Percentiles rank a stretch among this genome's conserved stretches.
phyloP scores from a whole-genome alignment of 2,888 invertebrate species.

The Oxystoma pomonae region DNA sequence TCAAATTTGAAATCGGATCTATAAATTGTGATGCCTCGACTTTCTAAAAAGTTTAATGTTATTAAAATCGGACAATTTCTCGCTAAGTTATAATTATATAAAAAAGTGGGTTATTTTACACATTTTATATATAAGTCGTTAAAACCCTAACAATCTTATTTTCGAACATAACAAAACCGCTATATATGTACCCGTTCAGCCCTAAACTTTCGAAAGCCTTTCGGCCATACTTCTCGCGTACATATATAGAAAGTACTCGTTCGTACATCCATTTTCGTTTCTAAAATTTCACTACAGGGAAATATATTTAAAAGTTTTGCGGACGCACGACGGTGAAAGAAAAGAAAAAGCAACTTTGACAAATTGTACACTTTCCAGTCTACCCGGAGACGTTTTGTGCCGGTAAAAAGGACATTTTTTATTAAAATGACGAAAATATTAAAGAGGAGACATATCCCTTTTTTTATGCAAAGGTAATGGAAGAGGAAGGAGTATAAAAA shows the following conservation, averaged over 20 bases:
- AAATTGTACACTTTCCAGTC: background rate
- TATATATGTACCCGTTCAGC: no score
- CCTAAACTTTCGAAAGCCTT: background rate
- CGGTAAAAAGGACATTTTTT: background rate
- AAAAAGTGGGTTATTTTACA: no score
- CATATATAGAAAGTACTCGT: background rate
- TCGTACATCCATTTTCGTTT: background rate
- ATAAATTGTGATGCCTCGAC: no score
- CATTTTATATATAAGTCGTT: no score
- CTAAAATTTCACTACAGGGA: background rate
- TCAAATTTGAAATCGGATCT: no score
- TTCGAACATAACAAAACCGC: no score
- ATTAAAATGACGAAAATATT: background rate
- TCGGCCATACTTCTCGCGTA: background rate
- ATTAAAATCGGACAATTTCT: no score
- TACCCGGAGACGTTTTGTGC: background rate
- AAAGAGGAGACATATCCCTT: background rate
- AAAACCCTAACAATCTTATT: no score
- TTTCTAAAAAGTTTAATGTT: no score
- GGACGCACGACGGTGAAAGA: background rate
- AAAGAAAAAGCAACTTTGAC: background rate
- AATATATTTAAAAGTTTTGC: background rate
- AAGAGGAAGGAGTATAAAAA: no score
- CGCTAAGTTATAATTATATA: no score
- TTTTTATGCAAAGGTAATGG: no score